Base-by-base conservation (phyloP, 2,113 vertebrate genomes). In the Coreoperca whiteheadi region DNA sequence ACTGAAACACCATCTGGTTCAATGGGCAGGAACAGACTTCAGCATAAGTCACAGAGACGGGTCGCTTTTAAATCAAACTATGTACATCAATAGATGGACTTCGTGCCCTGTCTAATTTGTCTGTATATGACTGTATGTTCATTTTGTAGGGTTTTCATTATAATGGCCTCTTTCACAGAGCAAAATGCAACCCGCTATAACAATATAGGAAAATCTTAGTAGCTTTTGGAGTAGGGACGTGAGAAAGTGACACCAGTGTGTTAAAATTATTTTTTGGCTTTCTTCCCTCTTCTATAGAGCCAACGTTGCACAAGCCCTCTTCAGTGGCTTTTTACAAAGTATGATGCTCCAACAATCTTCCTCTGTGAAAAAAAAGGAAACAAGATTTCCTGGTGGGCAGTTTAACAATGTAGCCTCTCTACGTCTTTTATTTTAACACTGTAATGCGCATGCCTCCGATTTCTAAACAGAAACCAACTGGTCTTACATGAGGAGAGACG, bases 1-100 rank as follows among this genome's bases (percentile, higher is more conserved):
- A 6, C 12, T 20, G 43, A 82, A 79, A 82, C 56, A 21, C 21
- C 25, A 88, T 25, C 32, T 56, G 12, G 43, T 69, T 70, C 39
- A 70, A 6, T 23, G 12, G 32, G 39, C 61, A 69, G 69, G 32
- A 46, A 14, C 0, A 14, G 25, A 21, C 30, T 74, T 73, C 16
- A 69, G 23, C 39, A n/a, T 9, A 25, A 50, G 37, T 50, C 37
- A 37, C 39, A 30, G 32, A 16, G n/a, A 28, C 10, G 6, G 54
- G 21, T 53, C 12, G 8, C 23, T 43, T 34, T 53, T 5, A 10
- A 46, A 18, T 18, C 12, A 25, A 18, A 67, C 74, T 23, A 39
- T 4, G 9, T 3, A 21, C 2, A 2, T 16, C 16, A 9, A 41
- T 50, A 57, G 5, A 41, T 16, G 8, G 0, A 51, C 32, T 28